These are phyloP conservation scores for Aepyceros melampus DNA, from an alignment of 2,113 vertebrate species.

Conservation along the genomic window DNA sequence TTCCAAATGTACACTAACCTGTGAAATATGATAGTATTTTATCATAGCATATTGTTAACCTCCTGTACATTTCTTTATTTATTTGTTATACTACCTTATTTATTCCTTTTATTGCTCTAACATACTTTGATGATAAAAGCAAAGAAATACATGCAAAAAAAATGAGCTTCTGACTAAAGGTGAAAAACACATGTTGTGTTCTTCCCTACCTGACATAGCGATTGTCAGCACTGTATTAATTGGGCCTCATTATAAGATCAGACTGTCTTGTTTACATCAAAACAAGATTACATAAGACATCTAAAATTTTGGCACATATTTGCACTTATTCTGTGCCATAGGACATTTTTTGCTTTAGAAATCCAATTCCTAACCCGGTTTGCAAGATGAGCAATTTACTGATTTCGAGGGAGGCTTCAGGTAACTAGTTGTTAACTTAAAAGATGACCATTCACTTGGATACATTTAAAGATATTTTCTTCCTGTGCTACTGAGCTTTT, in stretches of 20 bases:
- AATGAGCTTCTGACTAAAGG: slow-evolving; percentile 44
- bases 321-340: slow-evolving; percentile 15
- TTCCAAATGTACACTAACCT: slow-evolving; percentile 1
- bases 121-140: slow-evolving; percentile 23
- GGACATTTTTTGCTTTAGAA: slow-evolving; percentile 57
- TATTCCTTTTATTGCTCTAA: slow-evolving; percentile 36
- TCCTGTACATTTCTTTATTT: slow-evolving; percentile 21
- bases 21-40: not conserved
- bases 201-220: not conserved
- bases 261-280: slow-evolving; percentile 27
- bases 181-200: not conserved
- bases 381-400: slow-evolving; percentile 66
- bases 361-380: slow-evolving; percentile 48
- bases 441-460: slow-evolving; percentile 68
- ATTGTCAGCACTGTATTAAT: slow-evolving; percentile 24
- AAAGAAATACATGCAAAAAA: slow-evolving; percentile 17
- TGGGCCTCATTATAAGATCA: not conserved
- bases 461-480: slow-evolving; percentile 75
- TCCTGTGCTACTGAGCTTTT: slow-evolving; percentile 39
- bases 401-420: slow-evolving; percentile 63
- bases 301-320: not conserved
- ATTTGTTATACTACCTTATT: not conserved
- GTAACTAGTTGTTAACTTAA: slow-evolving; percentile 67
- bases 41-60: not conserved
- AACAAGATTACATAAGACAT: slow-evolving; percentile 34